Evolutionary conservation across 2,888 invertebrate genomes (phyloP).

Genomic region (Harpalus rufipes): DNA sequence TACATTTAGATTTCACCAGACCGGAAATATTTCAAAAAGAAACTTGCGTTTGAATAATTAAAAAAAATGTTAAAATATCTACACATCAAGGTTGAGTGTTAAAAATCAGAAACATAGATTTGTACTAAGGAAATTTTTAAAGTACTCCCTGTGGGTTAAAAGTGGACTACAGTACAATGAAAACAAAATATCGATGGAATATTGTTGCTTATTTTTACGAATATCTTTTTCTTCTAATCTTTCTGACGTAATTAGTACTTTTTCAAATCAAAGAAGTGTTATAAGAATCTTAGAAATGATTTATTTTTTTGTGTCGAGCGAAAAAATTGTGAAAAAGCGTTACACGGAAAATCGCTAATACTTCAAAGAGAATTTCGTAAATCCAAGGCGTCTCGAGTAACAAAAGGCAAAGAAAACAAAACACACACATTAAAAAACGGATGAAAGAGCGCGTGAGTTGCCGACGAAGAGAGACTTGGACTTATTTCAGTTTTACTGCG

Average conservation of each 20-base stretch:
- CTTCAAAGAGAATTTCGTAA: constrained; percentile 26
- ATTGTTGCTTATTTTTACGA: too few species aligned
- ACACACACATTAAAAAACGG: constrained; percentile 35
- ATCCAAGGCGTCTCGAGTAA: constrained; percentile 26
- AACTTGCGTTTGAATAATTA: too few species aligned
- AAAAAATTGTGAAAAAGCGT: background rate
- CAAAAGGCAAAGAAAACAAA: constrained; percentile 43
- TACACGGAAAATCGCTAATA: background rate
- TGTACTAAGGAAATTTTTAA: too few species aligned
- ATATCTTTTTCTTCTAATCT: background rate
- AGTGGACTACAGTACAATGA: too few species aligned
- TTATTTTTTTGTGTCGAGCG: background rate
- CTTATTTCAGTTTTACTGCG: constrained; percentile 52
- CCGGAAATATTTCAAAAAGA: too few species aligned
- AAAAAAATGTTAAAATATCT: too few species aligned
- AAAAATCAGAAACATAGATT: too few species aligned
- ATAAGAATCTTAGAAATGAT: background rate
- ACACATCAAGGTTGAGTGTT: too few species aligned
- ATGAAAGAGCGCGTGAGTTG: constrained; percentile 19
- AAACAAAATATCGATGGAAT: too few species aligned
- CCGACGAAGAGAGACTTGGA: constrained; percentile 8
- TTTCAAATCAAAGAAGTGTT: background rate
- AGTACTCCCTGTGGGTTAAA: too few species aligned
- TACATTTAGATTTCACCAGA: too few species aligned
- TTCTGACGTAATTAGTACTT: background rate